A percentile compares a stretch with the other conserved stretches of the same genome.
Conservation (phyloP, 2,888 invertebrate genomes). For the Spisula subtruncata region DNA sequence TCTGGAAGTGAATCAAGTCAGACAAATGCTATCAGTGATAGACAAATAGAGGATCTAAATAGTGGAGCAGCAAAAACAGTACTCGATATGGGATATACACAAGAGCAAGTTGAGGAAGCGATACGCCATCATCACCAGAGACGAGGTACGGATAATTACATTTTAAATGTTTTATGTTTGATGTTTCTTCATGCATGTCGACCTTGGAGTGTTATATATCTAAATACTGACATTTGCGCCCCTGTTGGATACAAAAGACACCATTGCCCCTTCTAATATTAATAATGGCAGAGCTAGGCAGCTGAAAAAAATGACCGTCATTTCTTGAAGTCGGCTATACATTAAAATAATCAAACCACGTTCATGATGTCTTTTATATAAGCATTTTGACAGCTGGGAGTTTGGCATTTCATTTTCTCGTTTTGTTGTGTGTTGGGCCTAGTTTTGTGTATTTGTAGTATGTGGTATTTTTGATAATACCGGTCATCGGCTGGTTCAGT, state of each 20-base stretch:
- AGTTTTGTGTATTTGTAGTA: not conserved
- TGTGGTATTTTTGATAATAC: not conserved
- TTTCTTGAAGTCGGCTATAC: too few relatives aligned
- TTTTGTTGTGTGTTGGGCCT: too few relatives aligned
- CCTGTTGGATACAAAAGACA: not conserved
- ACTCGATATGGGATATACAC: constrained; percentile 36
- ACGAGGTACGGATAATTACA: not conserved
- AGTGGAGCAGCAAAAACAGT: constrained; percentile 21
- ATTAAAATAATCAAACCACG: not conserved
- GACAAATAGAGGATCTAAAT: constrained; percentile 21
- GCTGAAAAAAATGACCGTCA: too few relatives aligned
- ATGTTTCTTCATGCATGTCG: not conserved
- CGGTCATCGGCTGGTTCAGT: too few relatives aligned
- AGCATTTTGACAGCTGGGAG: too few relatives aligned
- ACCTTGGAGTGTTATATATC: not conserved
- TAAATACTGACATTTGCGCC: too few relatives aligned
- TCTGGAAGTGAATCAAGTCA: not conserved
- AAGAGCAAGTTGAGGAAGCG: constrained; percentile 17
- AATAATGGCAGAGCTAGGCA: too few relatives aligned
- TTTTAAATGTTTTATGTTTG: not conserved
- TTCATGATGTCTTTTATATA: not conserved
- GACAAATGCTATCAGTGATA: not conserved
- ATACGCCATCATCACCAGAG: not conserved
- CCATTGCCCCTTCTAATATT: too few relatives aligned
- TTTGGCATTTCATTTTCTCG: too few relatives aligned